phyloP scores from a whole-genome alignment of 2,888 invertebrate species.

The Meandrusa payeni region DNA sequence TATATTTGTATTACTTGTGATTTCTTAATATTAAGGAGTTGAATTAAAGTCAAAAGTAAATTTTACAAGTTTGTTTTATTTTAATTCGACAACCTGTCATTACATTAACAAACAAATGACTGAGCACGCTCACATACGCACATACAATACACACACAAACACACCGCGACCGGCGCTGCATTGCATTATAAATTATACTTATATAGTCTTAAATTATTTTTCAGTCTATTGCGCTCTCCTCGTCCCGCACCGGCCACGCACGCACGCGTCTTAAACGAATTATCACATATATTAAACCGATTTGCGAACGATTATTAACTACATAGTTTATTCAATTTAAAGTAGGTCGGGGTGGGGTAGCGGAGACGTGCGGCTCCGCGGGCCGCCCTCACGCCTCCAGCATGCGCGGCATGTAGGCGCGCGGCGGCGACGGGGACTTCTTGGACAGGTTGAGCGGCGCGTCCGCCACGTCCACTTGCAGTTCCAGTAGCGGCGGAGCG shows the following conservation, averaged over 20 bases:
- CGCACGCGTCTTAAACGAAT: constrained; percentile 79
- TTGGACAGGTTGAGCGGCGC: constrained; percentile 95
- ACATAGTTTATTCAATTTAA: constrained; percentile 73
- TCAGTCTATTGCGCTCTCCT: constrained; percentile 82
- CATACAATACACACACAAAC: constrained; percentile 82
- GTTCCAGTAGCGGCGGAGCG: constrained; percentile 71
- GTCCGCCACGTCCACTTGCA: constrained; percentile 90
- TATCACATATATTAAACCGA: constrained; percentile 86
- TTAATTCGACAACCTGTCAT: constrained; percentile 90
- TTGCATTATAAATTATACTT: constrained; percentile 84
- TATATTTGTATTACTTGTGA: too few species aligned
- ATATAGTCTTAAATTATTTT: constrained; percentile 81
- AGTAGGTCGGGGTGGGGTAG: constrained; percentile 78
- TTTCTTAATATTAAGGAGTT: not conserved
- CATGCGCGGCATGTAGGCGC: constrained; percentile 82
- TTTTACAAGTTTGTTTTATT: constrained; percentile 80
- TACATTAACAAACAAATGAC: constrained; percentile 84
- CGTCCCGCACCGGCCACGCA: constrained; percentile 79
- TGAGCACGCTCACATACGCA: constrained; percentile 83
- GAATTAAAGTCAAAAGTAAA: constrained; percentile 58
- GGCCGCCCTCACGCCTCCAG: constrained; percentile 83
- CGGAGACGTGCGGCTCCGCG: constrained; percentile 75
- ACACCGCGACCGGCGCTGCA: constrained; percentile 83
- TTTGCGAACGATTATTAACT: constrained; percentile 79
- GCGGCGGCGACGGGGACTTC: constrained; percentile 84